Evolutionary conservation across 2,888 invertebrate species (phyloP), one percentile per base, ranked within the genome.

Genomic region (Acleris literana): DNA sequence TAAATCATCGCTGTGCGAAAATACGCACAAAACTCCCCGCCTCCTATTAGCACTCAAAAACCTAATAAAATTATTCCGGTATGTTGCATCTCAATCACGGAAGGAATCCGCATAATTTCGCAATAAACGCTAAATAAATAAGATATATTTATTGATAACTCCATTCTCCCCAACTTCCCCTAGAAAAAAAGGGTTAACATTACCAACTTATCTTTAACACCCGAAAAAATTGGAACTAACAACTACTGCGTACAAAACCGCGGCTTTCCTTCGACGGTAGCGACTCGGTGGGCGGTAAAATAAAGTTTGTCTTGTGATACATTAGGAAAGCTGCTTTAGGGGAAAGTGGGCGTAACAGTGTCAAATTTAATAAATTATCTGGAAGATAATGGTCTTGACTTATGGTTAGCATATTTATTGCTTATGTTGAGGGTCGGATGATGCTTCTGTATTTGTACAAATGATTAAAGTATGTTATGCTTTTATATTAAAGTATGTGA

Each of bases 361-460:
- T 86, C 89, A 85, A 77, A 84, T 86, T 82, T 87, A 90, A 90
- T 85, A 88, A 89, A 92, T 92, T 83, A 84, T 74, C 75, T 74
- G 84, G 82, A 88, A 90, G 83, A 80, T 83, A 84, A 82, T 75
- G 77, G 64, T 70, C 71, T 69, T 71, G 71, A 71, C 68, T 70
- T 73, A 69, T 71, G 62, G 68, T 68, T 62, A 76, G 49, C 71
- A 72, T 63, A 71, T 71, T 73, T 68, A 72, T 70, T 71, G 68
- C 70, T 72, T 72, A 43, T 72, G 71, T 52, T 64, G 62, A 16
- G 56, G 49, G 68, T 61, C 46, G 59, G 64, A 71, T 70, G 69
- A 33, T 61, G 62, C 67, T 59, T 62, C 61, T 69, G 51, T 55
- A 55, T 61, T 66, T 43, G 20, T 7, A 56, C 43, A 13, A 25